Percentiles rank a stretch among this genome's conserved stretches.
Evolutionary conservation across 1,140 invertebrate genomes (phyloP).

Genomic region (Harlomillsia oculata): DNA sequence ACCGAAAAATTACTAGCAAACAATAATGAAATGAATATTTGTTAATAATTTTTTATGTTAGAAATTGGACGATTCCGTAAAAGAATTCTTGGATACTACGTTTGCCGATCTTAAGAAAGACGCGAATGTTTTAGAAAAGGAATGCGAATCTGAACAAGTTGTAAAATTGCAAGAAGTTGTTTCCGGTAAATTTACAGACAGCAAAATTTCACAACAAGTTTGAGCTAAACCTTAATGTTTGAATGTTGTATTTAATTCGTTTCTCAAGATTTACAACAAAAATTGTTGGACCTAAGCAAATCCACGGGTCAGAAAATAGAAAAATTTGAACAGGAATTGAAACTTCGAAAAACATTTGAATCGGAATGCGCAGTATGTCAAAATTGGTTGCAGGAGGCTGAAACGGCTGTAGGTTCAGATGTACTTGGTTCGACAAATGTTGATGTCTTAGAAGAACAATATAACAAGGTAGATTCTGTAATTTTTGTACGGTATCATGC

Average conservation of each 20-base stretch:
- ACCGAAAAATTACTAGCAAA: background rate
- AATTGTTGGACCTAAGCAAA: constrained; percentile 1
- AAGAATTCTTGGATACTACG: constrained; percentile 64
- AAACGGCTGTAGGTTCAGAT: constrained; percentile 69
- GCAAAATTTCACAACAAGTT: too few species aligned
- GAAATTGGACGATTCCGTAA: constrained; percentile 55
- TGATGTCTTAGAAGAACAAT: constrained; percentile 71
- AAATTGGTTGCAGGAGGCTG: constrained; percentile 76
- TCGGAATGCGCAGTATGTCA: constrained; percentile 65
- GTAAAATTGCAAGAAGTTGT: constrained; percentile 39
- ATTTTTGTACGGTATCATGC: background rate
- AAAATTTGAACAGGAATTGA: constrained; percentile 40
- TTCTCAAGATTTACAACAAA: constrained; percentile 13
- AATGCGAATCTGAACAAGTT: constrained; percentile 62
- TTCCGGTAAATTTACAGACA: background rate
- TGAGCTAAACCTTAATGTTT: too few species aligned
- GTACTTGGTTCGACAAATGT: constrained; percentile 59
- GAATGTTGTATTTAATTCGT: too few species aligned
- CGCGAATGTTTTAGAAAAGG: constrained; percentile 62
- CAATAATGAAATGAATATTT: background rate
- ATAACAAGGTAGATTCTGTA: constrained; percentile 51
- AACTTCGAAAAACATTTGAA: constrained; percentile 68
- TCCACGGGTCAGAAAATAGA: constrained; percentile 6
- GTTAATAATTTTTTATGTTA: constrained; percentile 32
- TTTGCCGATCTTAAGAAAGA: constrained; percentile 62